Percentiles rank a stretch among this genome's conserved stretches.
Evolutionary conservation across 2,797 vertebrate genomes (phyloP).

Genomic region (Amblyopsis hoosieri): DNA sequence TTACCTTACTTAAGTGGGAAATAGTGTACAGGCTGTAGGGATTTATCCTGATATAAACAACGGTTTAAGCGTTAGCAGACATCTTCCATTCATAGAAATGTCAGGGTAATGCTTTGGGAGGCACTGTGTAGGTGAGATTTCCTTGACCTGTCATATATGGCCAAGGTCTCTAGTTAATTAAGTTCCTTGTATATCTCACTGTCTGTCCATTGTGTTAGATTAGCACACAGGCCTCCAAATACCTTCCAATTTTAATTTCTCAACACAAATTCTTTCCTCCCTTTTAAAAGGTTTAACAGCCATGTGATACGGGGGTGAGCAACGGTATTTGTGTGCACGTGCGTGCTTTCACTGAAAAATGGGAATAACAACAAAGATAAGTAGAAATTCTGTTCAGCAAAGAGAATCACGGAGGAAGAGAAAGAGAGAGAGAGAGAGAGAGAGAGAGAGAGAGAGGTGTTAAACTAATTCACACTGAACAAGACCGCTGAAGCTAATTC

Average conservation of each 20-base stretch:
- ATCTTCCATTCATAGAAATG: constrained; percentile 40
- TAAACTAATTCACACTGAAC: constrained; percentile 38
- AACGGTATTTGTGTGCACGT: constrained; percentile 22
- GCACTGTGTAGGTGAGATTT: constrained; percentile 55
- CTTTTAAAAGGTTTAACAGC: constrained; percentile 59
- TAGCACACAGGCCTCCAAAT: constrained; percentile 65
- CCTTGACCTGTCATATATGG: constrained; percentile 66
- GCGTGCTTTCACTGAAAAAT: constrained; percentile 18
- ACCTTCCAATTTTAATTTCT: constrained; percentile 67
- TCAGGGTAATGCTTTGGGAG: constrained; percentile 44
- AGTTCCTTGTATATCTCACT: constrained; percentile 54
- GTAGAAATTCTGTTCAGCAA: neutral
- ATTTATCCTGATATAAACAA: constrained; percentile 37
- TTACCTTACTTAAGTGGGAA: constrained; percentile 25
- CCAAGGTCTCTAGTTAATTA: constrained; percentile 68
- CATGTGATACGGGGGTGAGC: constrained; percentile 44
- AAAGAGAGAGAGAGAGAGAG: no score
- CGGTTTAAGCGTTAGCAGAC: constrained; percentile 34
- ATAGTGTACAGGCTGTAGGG: constrained; percentile 10
- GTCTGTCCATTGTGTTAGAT: constrained; percentile 67
- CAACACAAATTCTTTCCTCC: constrained; percentile 58
- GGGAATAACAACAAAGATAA: constrained; percentile 32
- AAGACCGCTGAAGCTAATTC: constrained; percentile 61
- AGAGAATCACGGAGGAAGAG: constrained; percentile 21
- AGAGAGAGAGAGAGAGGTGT: constrained; percentile 9